Evolutionary conservation across 1,140 invertebrate species (phyloP).

Genomic region (Leptinotarsa texana): DNA sequence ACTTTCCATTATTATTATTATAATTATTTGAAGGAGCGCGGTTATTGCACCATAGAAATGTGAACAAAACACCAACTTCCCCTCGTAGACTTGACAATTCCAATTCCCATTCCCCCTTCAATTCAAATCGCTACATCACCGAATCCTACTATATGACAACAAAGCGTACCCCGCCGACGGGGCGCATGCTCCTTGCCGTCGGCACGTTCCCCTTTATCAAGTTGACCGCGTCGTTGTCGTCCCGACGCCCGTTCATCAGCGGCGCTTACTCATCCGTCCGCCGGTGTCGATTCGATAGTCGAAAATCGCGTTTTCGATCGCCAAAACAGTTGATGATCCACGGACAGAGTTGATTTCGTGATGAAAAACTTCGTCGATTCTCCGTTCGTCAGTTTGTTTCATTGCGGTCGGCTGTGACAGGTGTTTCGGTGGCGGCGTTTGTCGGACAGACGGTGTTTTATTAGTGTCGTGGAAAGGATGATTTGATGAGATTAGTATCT

Average conservation of each 20-base stretch:
- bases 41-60: too few relatives aligned
- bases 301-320: background rate
- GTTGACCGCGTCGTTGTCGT: slow-evolving; percentile 12
- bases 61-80: background rate
- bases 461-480: background rate
- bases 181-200: background rate
- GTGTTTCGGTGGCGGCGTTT: background rate
- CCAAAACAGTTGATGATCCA: background rate
- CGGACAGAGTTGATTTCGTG: background rate
- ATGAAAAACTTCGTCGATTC: background rate
- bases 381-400: background rate
- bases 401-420: background rate
- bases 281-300: background rate
- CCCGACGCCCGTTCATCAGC: slow-evolving; percentile 20
- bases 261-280: slow-evolving; percentile 23
- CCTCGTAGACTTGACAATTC: background rate
- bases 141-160: background rate
- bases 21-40: too few relatives aligned
- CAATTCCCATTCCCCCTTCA: background rate
- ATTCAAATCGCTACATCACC: background rate
- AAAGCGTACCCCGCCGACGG: background rate
- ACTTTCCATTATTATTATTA: too few relatives aligned
- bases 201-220: slow-evolving; percentile 16
- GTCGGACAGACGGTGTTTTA: background rate
- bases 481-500: background rate